Evolutionary conservation across 53 echinoderm and acorn worm species (phyloP), one percentile per base, ranked within the genome.

Genomic region (Hippasteria phrygiana): DNA sequence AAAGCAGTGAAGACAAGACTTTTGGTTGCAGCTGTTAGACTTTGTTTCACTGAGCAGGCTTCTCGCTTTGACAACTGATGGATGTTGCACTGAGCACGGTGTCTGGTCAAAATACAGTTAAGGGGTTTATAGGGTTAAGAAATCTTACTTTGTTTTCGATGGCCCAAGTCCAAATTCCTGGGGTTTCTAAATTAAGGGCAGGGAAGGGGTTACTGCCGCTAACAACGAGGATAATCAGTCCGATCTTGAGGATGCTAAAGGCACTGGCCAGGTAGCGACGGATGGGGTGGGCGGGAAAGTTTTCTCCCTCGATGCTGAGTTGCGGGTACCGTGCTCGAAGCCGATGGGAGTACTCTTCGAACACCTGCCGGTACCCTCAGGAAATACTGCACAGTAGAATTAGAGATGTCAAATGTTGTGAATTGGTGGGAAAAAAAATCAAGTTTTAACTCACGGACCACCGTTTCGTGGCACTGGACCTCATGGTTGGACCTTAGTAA

Each of bases 351-450:
- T 95, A 97, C 56, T 97, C 95, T 93, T 97, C 95, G 91, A 95
- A 97, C 88, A 95, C 92, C 71, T 95, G 90, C 72, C 97, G 92
- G 95, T 97, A 97, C 67, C 97, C 97, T 97, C 97, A 97, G 92
- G 97, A 97, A 88, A 97, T 95, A 77, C 97, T 97, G 92, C 0
- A 51, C 35, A 43, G 59, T n/a, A 28, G 40, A 72, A 48, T 3
- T 72, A 40, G 45, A 17, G 5, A 80, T 62, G 14, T 14, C 42
- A 36, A 59, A 17, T 17, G n/a, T 62, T 55, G 71, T 34, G 72
- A 3, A n/a, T n/a, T n/a, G n/a, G n/a, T n/a, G n/a, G n/a, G n/a
- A n/a, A n/a, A n/a, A n/a, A n/a, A n/a, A n/a, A n/a, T n/a, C n/a
- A n/a, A n/a, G n/a, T n/a, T n/a, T n/a, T n/a, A n/a, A n/a, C n/a